phyloP scores from a whole-genome alignment of 2,113 vertebrate species.

The Theristicus caerulescens region DNA sequence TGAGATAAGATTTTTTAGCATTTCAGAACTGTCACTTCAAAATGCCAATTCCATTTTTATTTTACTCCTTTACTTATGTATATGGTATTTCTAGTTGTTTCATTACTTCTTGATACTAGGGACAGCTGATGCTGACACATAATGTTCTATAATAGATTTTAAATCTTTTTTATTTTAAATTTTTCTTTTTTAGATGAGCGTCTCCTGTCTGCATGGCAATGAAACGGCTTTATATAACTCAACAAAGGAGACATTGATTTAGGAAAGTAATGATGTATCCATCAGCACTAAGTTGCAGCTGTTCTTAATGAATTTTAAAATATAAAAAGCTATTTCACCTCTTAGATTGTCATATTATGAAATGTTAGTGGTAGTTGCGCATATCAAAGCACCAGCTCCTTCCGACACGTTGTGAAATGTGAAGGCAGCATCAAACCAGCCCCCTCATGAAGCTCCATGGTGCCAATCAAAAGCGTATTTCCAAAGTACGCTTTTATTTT shows the following conservation, averaged over 20 bases:
- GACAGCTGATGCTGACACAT: neutral
- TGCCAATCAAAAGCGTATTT: neutral
- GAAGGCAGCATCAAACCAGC: slow-evolving; percentile 9
- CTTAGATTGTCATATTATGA: slow-evolving; percentile 31
- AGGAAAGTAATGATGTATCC: neutral
- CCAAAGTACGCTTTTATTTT: rapidly evolving
- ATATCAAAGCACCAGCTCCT: neutral
- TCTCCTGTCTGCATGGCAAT: neutral
- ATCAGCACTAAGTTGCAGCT: neutral
- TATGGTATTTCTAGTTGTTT: neutral
- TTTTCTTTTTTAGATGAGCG: neutral
- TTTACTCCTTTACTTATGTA: neutral
- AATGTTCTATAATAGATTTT: neutral
- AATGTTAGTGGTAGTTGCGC: neutral
- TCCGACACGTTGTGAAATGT: neutral
- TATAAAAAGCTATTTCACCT: slow-evolving; percentile 33
- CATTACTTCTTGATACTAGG: neutral
- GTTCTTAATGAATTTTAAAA: slow-evolving; percentile 30
- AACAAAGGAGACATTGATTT: slow-evolving; percentile 11
- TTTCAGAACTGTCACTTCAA: slow-evolving; percentile 10
- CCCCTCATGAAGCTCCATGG: rapidly evolving
- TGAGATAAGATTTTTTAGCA: neutral
- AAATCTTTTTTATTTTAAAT: neutral
- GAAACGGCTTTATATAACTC: neutral
- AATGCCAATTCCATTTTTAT: neutral